Percentiles rank a stretch among this genome's conserved stretches.
Conservation (phyloP, 2,888 invertebrate genomes). For the Mythimna vitellina region DNA sequence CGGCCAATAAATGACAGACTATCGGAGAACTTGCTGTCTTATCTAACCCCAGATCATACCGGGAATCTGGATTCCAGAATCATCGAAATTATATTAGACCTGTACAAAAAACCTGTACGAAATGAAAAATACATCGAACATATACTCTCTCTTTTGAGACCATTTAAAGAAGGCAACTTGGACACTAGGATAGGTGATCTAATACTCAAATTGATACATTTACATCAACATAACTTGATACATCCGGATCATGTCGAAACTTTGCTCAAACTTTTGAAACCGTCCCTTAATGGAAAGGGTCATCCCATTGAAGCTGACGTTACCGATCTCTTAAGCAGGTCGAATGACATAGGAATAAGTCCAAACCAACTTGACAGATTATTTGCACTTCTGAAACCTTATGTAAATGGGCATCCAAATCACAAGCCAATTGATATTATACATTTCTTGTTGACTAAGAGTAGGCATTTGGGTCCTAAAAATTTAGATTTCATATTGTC, state of each 20-base stretch:
- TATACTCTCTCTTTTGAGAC: constrained; percentile 49
- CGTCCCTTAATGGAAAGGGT: constrained; percentile 13
- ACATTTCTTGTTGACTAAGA: constrained; percentile 39
- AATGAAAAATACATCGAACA: constrained; percentile 28
- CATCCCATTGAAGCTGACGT: constrained; percentile 18
- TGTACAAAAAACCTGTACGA: constrained; percentile 12
- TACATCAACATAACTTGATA: constrained; percentile 28
- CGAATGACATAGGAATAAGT: constrained; percentile 37
- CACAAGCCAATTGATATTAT: constrained; percentile 46
- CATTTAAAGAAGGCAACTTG: constrained; percentile 26
- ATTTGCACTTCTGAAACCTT: constrained; percentile 44
- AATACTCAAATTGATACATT: constrained; percentile 34
- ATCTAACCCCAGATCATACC: constrained; percentile 36
- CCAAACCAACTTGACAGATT: constrained; percentile 37
- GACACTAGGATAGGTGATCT: constrained; percentile 19
- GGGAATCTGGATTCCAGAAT: constrained; percentile 45
- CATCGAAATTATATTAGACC: constrained; percentile 38
- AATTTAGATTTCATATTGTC: constrained; percentile 39
- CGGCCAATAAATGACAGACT: constrained; percentile 34
- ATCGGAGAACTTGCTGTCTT: constrained; percentile 30
- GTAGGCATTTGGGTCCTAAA: constrained; percentile 2
- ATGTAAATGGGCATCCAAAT: constrained; percentile 29
- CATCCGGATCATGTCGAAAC: constrained; percentile 34
- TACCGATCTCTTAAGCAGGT: constrained; percentile 27
- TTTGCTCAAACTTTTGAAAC: constrained; percentile 39